Evolutionary conservation across 1,140 invertebrate genomes (phyloP).

Genomic region (Andricus grossulariae): DNA sequence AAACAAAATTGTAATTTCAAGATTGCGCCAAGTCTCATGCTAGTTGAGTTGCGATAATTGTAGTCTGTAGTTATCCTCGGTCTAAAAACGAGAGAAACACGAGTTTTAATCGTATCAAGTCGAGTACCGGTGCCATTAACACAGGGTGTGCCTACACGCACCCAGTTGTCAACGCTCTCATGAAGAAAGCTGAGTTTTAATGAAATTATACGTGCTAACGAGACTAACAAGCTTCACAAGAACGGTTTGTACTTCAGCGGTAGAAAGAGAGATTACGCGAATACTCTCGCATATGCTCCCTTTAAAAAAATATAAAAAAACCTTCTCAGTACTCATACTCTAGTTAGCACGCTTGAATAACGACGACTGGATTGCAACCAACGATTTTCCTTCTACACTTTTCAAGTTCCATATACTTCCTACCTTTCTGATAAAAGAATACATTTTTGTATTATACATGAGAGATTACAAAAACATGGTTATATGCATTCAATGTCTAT

Average conservation of each 20-base stretch:
- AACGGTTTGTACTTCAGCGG: slow-evolving; percentile 32
- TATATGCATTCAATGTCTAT: too few species aligned
- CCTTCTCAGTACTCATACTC: not conserved
- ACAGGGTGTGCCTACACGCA: slow-evolving; percentile 38
- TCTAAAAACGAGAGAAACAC: slow-evolving; percentile 19
- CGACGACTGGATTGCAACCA: too few species aligned
- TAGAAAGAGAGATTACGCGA: slow-evolving; percentile 13
- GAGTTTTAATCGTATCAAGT: slow-evolving; percentile 27
- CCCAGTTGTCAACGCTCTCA: slow-evolving; percentile 21
- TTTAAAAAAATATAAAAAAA: not conserved
- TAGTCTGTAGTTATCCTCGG: slow-evolving; percentile 17
- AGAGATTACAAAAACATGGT: too few species aligned
- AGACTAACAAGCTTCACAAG: slow-evolving; percentile 59
- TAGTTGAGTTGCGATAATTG: not conserved
- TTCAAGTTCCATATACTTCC: too few species aligned
- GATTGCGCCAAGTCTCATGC: not conserved
- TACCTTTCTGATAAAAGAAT: too few species aligned
- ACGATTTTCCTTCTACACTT: too few species aligned
- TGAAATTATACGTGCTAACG: slow-evolving; percentile 58
- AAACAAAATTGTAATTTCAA: not conserved
- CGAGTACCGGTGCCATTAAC: slow-evolving; percentile 39
- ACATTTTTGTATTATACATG: too few species aligned
- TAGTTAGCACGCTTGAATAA: too few species aligned
- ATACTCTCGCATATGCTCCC: not conserved
- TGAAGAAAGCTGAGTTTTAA: slow-evolving; percentile 49